Percentiles rank a stretch among this genome's conserved stretches.
Evolutionary conservation across 2,113 vertebrate species (phyloP).

Genomic region (Scatophagus argus): DNA sequence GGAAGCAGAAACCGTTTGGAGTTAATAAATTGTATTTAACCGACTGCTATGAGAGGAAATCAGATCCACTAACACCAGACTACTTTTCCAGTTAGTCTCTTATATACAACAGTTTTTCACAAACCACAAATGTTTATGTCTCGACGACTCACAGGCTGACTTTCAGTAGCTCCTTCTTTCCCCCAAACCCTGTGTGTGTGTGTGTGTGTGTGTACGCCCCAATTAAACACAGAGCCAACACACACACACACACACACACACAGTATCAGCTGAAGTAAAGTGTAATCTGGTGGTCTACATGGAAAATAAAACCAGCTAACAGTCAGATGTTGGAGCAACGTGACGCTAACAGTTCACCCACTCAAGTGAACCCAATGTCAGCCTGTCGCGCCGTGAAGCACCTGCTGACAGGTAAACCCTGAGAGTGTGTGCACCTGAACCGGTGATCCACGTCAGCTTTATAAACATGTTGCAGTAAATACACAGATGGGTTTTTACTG

Average conservation of each 20-base stretch:
- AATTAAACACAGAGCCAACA: slow-evolving; percentile 44
- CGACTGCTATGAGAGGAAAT: slow-evolving; percentile 36
- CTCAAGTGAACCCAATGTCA: too few species aligned
- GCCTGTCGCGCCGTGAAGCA: too few species aligned
- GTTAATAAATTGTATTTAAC: slow-evolving; percentile 41
- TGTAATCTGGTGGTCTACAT: slow-evolving; percentile 36
- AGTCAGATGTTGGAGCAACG: neutral
- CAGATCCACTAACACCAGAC: slow-evolving; percentile 43
- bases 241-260: slow-evolving; percentile 13
- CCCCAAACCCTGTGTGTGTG: slow-evolving; percentile 2
- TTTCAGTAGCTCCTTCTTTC: slow-evolving; percentile 14
- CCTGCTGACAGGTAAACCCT: slow-evolving; percentile 8
- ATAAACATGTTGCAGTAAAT: too few species aligned
- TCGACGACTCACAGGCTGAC: slow-evolving; percentile 31
- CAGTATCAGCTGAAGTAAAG: slow-evolving; percentile 21
- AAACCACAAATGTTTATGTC: slow-evolving; percentile 60
- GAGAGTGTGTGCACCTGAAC: neutral
- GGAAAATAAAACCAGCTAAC: slow-evolving; percentile 43
- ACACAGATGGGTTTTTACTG: too few species aligned
- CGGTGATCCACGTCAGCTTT: too few species aligned
- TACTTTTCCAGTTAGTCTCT: slow-evolving; percentile 58
- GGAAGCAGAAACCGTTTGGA: neutral
- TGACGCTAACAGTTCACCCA: neutral
- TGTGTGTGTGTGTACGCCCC: slow-evolving; percentile 10
- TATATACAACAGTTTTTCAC: slow-evolving; percentile 43